Percentiles rank a stretch among this genome's conserved stretches.
These are phyloP conservation scores for Chaetoderma sp. DNA, from an alignment of 2,888 invertebrate species.

Conservation along the genomic window DNA sequence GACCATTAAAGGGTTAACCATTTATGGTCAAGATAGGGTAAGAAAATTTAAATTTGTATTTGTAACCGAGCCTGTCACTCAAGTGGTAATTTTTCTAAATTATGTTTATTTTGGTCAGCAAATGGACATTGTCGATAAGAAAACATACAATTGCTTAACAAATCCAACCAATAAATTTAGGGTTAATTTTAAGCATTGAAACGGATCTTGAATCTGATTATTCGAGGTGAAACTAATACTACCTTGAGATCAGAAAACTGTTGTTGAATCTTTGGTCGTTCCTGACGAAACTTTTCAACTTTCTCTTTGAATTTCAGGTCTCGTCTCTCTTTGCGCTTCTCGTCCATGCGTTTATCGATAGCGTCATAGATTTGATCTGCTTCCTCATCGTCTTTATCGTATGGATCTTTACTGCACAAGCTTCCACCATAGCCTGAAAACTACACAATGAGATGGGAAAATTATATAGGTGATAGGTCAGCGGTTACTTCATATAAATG, in stretches of 20 bases:
- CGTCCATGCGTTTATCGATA: slow-evolving; percentile 99
- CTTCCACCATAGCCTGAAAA: slow-evolving; percentile 99
- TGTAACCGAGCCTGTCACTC: no score
- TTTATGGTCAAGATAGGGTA: no score
- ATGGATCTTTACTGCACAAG: slow-evolving; percentile 99
- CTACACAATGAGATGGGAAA: slow-evolving; percentile 54
- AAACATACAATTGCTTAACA: no score
- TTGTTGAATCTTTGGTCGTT: slow-evolving; percentile 98
- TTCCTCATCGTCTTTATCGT: slow-evolving; percentile 99
- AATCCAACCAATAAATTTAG: no score
- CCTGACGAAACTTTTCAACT: slow-evolving; percentile 96
- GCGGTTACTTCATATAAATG: not conserved
- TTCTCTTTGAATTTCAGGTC: slow-evolving; percentile 75
- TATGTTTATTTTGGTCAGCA: no score
- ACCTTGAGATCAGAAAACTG: slow-evolving; percentile 97
- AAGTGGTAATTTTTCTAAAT: no score
- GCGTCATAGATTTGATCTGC: slow-evolving; percentile 99
- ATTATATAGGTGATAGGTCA: not conserved
- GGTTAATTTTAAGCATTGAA: no score
- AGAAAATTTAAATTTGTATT: no score
- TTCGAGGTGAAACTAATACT: no score
- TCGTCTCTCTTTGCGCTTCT: slow-evolving; percentile 96
- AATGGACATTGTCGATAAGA: no score
- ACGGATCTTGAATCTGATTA: no score
- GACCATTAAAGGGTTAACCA: no score